These are phyloP conservation scores for Poecile montanus DNA, from an alignment of 2,797 vertebrate genomes.

Conservation along the genomic window DNA sequence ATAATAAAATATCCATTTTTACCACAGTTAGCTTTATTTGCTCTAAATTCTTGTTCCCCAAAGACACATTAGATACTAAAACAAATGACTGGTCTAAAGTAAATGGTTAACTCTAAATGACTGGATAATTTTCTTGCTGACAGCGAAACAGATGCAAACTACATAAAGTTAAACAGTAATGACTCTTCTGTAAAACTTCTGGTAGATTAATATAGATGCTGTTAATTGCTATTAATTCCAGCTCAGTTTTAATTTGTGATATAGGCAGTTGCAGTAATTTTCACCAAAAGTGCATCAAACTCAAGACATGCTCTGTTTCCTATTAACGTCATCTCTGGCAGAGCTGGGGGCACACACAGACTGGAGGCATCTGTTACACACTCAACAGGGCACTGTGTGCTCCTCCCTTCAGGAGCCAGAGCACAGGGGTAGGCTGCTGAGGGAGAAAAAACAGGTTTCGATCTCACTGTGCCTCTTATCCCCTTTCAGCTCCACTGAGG, in stretches of 20 bases:
- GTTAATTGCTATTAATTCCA: conserved; percentile 39
- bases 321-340: not conserved
- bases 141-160: conserved; percentile 25
- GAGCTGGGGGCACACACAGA: conserved; percentile 4
- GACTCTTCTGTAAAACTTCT: conserved; percentile 3
- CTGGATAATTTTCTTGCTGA: conserved; percentile 33
- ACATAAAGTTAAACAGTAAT: not conserved
- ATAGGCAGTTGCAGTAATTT: not conserved
- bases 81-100: conserved; percentile 23
- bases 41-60: conserved; percentile 22
- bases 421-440: not conserved
- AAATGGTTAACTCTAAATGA: conserved; percentile 32
- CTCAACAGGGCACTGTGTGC: not conserved
- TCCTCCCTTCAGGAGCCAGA: not conserved
- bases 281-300: not conserved
- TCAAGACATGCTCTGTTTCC: conserved; percentile 41
- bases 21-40: conserved; percentile 45
- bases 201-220: not conserved
- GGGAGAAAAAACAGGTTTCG: not conserved
- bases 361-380: conserved; percentile 21
- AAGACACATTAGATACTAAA: conserved; percentile 18
- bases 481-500: not conserved
- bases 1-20: not conserved
- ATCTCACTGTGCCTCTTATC: not conserved
- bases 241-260: not conserved